Evolutionary conservation across 2,797 vertebrate genomes (phyloP).

Genomic region (Gila robusta): DNA sequence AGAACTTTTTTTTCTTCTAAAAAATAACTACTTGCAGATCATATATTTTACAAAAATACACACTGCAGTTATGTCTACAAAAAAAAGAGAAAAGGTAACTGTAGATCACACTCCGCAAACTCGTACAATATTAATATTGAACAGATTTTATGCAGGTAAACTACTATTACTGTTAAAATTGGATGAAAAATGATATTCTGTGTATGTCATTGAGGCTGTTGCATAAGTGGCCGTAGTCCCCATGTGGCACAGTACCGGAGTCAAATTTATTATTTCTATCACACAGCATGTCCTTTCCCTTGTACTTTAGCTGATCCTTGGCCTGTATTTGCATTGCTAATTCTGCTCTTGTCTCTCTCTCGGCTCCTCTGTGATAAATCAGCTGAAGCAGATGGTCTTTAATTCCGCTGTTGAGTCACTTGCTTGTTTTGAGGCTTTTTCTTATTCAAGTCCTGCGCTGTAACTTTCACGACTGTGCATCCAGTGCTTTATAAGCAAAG

Average conservation of each 20-base stretch:
- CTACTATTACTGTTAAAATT: conserved; percentile 34
- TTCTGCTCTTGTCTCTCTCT: conserved; percentile 56
- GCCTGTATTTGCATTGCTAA: conserved; percentile 66
- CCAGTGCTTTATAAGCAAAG: conserved; percentile 17
- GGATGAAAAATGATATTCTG: conserved; percentile 44
- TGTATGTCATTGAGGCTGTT: conserved; percentile 31
- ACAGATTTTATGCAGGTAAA: conserved; percentile 43
- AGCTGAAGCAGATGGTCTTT: conserved; percentile 61
- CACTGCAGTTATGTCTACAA: neutral
- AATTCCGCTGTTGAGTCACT: conserved; percentile 53
- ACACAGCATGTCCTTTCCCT: conserved; percentile 57
- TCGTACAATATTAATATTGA: conserved; percentile 11
- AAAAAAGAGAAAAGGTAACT: neutral
- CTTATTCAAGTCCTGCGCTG: conserved; percentile 46
- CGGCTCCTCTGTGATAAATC: conserved; percentile 58
- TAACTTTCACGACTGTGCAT: conserved; percentile 41
- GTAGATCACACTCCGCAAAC: conserved; percentile 15
- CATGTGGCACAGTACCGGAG: conserved; percentile 56
- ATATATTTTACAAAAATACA: conserved; percentile 16
- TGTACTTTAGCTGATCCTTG: conserved; percentile 62
- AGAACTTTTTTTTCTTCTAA: neutral
- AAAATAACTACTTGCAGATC: neutral
- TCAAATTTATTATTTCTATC: conserved; percentile 65
- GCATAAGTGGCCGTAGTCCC: conserved; percentile 50
- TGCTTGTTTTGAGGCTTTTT: conserved; percentile 48